A percentile compares a stretch with the other conserved stretches of the same genome.
These are phyloP conservation scores for Amiota mariae DNA, from an alignment of 2,888 invertebrate genomes.

Conservation along the genomic window DNA sequence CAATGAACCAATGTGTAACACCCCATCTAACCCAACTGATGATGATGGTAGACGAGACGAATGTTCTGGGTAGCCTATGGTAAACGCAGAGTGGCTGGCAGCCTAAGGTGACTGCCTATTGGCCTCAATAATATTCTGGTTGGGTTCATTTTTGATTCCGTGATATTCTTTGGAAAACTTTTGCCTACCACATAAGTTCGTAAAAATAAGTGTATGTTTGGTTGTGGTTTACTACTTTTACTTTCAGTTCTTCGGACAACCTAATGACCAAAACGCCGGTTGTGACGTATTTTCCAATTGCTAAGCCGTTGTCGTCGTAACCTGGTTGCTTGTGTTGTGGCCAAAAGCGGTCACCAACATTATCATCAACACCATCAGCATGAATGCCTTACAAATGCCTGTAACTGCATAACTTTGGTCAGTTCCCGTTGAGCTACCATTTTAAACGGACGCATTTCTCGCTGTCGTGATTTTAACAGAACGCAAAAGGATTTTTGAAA, in stretches of 20 bases:
- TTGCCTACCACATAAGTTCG: background rate
- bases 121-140: constrained; percentile 33
- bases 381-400: constrained; percentile 46
- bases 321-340: constrained; percentile 55
- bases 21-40: constrained; percentile 46
- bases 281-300: constrained; percentile 40
- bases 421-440: constrained; percentile 63
- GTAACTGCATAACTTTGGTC: constrained; percentile 58
- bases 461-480: constrained; percentile 7
- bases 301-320: constrained; percentile 33
- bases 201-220: background rate
- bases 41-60: constrained; percentile 47
- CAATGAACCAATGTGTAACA: background rate
- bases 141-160: background rate
- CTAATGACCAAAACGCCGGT: constrained; percentile 19
- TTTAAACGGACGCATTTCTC: constrained; percentile 55
- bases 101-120: constrained; percentile 16
- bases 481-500: no score
- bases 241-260: constrained; percentile 1
- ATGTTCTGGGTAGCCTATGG: constrained; percentile 10
- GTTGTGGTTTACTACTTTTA: constrained; percentile 10
- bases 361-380: constrained; percentile 38
- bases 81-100: constrained; percentile 3
- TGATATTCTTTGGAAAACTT: constrained; percentile 2
- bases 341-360: constrained; percentile 49